A percentile compares a stretch with the other conserved stretches of the same genome.
phyloP scores from a whole-genome alignment of 2,888 invertebrate species.

The Lycaena phlaeas region DNA sequence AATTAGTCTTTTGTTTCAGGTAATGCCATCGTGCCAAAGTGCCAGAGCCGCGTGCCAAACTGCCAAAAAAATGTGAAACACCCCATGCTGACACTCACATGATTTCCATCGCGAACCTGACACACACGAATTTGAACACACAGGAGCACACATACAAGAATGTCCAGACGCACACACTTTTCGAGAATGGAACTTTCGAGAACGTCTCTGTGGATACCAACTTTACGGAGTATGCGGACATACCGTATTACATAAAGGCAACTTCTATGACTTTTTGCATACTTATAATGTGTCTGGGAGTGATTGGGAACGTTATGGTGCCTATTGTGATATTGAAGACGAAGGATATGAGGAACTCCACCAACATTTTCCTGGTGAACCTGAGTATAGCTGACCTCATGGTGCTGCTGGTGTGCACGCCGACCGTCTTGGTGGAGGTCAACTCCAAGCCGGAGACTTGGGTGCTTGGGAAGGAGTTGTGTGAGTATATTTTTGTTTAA shows the following conservation, averaged over 20 bases:
- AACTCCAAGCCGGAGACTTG: constrained; percentile 93
- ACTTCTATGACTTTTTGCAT: constrained; percentile 92
- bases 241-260: constrained; percentile 89
- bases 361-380: constrained; percentile 95
- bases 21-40: background rate
- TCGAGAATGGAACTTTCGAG: constrained; percentile 30
- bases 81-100: constrained; percentile 38
- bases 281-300: constrained; percentile 90
- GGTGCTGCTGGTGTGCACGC: constrained; percentile 92
- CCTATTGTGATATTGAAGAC: constrained; percentile 93
- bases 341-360: constrained; percentile 95
- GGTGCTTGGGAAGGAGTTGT: constrained; percentile 93
- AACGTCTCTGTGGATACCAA: constrained; percentile 26
- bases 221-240: constrained; percentile 68
- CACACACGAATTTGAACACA: constrained; percentile 41
- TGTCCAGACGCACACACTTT: no score
- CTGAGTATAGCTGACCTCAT: constrained; percentile 93
- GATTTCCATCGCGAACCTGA: constrained; percentile 57
- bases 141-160: constrained; percentile 34
- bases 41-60: constrained; percentile 15
- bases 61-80: constrained; percentile 42
- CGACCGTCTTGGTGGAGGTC: constrained; percentile 94
- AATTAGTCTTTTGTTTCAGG: background rate
- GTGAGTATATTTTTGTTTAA: constrained; percentile 86
- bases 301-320: constrained; percentile 94